These are phyloP conservation scores for Erinaceus europaeus DNA, from an alignment of 2,113 vertebrate species.

Conservation along the genomic window DNA sequence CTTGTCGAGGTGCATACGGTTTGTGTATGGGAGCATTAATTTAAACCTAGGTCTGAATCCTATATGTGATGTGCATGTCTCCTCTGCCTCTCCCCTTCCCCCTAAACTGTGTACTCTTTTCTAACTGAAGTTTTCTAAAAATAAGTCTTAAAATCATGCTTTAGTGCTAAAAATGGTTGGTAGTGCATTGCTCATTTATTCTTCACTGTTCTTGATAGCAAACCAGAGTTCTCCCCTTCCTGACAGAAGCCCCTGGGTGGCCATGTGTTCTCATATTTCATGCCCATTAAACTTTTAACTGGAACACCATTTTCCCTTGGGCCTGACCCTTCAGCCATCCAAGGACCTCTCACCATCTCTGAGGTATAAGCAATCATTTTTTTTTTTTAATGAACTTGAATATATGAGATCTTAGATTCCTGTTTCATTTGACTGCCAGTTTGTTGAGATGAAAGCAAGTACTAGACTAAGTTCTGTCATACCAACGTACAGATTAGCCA, in stretches of 20 bases:
- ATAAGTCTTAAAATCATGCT: background rate
- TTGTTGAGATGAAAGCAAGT: background rate
- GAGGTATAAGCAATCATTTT: background rate
- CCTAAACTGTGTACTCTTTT: background rate
- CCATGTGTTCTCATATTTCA: background rate
- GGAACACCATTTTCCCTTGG: background rate
- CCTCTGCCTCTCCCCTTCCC: background rate
- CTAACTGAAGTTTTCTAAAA: background rate
- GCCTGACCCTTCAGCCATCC: background rate
- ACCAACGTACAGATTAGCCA: background rate
- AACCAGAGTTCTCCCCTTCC: background rate
- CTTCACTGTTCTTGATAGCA: background rate
- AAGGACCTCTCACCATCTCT: background rate
- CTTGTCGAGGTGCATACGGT: background rate
- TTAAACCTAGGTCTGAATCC: background rate
- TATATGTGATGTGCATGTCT: rapidly evolving
- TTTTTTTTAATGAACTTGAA: background rate
- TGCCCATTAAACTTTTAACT: background rate
- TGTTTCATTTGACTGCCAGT: background rate
- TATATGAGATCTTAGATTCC: background rate
- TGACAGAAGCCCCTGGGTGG: background rate
- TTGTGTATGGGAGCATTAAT: background rate
- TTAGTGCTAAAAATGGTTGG: background rate
- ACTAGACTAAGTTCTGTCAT: background rate
- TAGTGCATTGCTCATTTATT: background rate